Conservation (phyloP, 2,113 vertebrate species). For the Nannospalax galili region DNA sequence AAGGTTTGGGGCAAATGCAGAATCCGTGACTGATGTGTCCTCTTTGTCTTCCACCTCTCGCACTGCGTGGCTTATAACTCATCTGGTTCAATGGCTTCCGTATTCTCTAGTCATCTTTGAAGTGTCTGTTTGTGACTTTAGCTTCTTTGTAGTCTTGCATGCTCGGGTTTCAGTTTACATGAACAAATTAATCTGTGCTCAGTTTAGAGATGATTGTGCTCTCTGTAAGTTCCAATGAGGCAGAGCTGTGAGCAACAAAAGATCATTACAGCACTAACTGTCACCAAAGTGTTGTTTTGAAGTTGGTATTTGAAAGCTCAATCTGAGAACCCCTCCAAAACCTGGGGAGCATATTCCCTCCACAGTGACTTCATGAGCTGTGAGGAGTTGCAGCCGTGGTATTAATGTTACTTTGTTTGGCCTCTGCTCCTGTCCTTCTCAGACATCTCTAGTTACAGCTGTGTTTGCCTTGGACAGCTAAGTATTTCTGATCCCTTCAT, state of each 20-base stretch:
- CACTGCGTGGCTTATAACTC: not conserved
- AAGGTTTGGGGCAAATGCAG: too few species aligned
- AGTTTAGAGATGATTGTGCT: constrained; percentile 2
- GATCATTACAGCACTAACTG: constrained; percentile 26
- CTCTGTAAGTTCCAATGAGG: constrained; percentile 47
- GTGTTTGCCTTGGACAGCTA: constrained; percentile 45
- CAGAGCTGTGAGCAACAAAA: constrained; percentile 37
- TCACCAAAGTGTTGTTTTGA: not conserved
- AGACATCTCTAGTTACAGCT: constrained; percentile 45
- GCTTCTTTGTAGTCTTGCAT: constrained; percentile 15
- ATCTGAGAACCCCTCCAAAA: constrained; percentile 44
- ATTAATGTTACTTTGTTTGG: not conserved
- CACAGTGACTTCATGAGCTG: not conserved
- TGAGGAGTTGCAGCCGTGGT: not conserved
- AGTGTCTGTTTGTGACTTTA: constrained; percentile 37
- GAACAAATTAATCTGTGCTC: constrained; percentile 8
- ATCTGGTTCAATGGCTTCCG: not conserved
- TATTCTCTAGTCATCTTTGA: not conserved
- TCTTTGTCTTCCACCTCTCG: not conserved
- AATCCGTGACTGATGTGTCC: constrained; percentile 14
- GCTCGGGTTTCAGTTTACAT: constrained; percentile 18
- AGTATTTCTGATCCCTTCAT: constrained; percentile 38
- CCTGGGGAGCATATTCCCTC: not conserved
- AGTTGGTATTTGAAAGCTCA: constrained; percentile 38
- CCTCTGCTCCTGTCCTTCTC: constrained; percentile 1